Evolutionary conservation across 2,797 vertebrate genomes (phyloP), one percentile per base, ranked within the genome.

Genomic region (Poeciliopsis presidionis): DNA sequence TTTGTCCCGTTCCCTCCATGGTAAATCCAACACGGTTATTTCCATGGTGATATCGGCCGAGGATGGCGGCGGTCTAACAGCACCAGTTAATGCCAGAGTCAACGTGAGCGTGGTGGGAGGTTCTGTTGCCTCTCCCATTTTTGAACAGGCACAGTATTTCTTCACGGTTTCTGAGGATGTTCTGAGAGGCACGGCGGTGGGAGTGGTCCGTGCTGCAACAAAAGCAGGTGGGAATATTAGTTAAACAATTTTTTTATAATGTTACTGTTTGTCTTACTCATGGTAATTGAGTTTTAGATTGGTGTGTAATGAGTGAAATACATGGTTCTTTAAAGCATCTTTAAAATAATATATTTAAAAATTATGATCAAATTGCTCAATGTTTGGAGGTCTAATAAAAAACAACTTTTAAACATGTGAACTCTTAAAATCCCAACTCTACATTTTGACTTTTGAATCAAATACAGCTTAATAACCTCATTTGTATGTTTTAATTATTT

Each of bases 81-180:
- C 97, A 3, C 96, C 97, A 12, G 92, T 94, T 2, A 97, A 94
- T 0, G 98, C 98, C 82, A 90, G 91, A 59, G 97, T 99, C 59
- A 99, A 99, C 86, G 95, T 99, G 93, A 99, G 98, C 84, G 95
- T 99, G 18, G 97, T 99, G 69, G 95, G 96, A 0, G 96, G 98
- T 87, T 97, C 96, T 0, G 96, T 97, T 84, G 95, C 95, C 0
- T 96, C 97, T 5, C 98, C 98, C 0, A 87, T 97, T 85, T 99
- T 99, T 53, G 96, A 98, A 77, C 98, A 97, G 91, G 94, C 95
- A 0, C 97, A 98, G 84, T 99, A 99, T 93, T 97, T 97, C 92
- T 98, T 98, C 91, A 97, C 96, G 0, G 95, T 99, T 78, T 90
- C 96, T 0, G 98, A 99, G 88, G 97, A 99, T 18, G 91, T 95